These are phyloP conservation scores for Paracentrotus lividus DNA, from an alignment of 53 echinoderm and acorn worm species.

Conservation along the genomic window DNA sequence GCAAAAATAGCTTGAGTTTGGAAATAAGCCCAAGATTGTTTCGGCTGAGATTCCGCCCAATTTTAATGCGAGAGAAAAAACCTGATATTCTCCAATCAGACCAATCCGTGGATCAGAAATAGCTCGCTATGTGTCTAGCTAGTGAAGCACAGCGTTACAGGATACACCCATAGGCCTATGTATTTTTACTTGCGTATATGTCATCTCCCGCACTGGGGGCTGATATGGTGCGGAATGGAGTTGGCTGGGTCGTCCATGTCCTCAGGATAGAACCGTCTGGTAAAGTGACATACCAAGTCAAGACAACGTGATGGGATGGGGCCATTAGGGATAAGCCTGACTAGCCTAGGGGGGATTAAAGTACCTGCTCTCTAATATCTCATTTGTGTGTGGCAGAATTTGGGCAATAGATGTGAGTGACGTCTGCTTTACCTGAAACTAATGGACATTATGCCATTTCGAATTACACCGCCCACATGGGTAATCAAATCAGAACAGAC, in stretches of 20 bases:
- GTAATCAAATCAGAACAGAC: background rate
- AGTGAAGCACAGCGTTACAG: too few relatives aligned
- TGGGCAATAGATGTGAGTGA: background rate
- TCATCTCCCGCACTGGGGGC: too few relatives aligned
- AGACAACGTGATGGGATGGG: background rate
- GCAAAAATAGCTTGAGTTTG: too few relatives aligned
- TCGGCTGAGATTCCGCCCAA: too few relatives aligned
- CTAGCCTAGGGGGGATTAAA: conserved; percentile 15
- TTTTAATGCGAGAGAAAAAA: too few relatives aligned
- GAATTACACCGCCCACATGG: background rate
- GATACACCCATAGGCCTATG: too few relatives aligned
- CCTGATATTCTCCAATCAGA: too few relatives aligned
- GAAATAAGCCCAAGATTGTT: too few relatives aligned
- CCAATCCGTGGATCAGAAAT: too few relatives aligned
- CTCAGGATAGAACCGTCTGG: conserved; percentile 5
- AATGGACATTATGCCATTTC: conserved; percentile 1
- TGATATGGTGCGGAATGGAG: background rate
- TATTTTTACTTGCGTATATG: too few relatives aligned
- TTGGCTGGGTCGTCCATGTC: background rate
- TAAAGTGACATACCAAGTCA: background rate
- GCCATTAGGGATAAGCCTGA: conserved; percentile 38
- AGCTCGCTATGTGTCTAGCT: too few relatives aligned
- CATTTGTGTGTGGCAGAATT: conserved; percentile 5
- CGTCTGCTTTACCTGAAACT: background rate
- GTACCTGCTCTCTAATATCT: conserved; percentile 6